A percentile compares a stretch with the other conserved stretches of the same genome.
Evolutionary conservation across 2,888 invertebrate species (phyloP).

Genomic region (Pantelozetes paolii): DNA sequence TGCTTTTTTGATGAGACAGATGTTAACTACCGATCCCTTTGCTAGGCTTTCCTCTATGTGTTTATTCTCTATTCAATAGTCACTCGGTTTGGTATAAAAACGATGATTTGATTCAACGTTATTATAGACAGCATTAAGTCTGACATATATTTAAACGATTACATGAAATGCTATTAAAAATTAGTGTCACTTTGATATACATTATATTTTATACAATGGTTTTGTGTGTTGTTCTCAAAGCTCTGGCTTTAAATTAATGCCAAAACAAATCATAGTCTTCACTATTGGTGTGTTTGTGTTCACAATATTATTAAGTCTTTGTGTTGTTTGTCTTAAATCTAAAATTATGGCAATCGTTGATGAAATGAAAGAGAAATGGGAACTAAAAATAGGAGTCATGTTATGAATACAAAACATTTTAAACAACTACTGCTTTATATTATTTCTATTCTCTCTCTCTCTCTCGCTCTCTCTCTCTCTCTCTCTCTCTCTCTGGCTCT

Average conservation of each 20-base stretch:
- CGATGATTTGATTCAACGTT: neutral
- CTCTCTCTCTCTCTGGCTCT: no score
- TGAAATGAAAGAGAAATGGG: neutral
- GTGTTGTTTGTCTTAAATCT: conserved; percentile 4
- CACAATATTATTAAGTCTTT: neutral
- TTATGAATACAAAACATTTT: conserved; percentile 19
- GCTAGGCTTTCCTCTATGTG: neutral
- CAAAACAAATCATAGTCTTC: neutral
- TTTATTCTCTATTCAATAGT: neutral
- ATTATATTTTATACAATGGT: no score
- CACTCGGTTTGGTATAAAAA: neutral
- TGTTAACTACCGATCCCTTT: conserved; percentile 14
- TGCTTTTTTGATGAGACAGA: conserved; percentile 18
- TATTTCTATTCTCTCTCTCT: no score
- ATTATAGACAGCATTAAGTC: neutral
- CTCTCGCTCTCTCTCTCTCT: no score
- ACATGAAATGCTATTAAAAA: neutral
- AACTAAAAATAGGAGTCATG: conserved; percentile 16
- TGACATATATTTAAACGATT: neutral
- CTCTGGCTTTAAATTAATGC: neutral
- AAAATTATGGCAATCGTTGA: conserved; percentile 26
- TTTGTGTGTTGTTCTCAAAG: neutral
- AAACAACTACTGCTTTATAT: neutral
- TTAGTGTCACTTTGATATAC: no score
- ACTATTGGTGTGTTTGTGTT: neutral